phyloP scores from a whole-genome alignment of 1,140 invertebrate genomes.

The Drosophila sechellia region DNA sequence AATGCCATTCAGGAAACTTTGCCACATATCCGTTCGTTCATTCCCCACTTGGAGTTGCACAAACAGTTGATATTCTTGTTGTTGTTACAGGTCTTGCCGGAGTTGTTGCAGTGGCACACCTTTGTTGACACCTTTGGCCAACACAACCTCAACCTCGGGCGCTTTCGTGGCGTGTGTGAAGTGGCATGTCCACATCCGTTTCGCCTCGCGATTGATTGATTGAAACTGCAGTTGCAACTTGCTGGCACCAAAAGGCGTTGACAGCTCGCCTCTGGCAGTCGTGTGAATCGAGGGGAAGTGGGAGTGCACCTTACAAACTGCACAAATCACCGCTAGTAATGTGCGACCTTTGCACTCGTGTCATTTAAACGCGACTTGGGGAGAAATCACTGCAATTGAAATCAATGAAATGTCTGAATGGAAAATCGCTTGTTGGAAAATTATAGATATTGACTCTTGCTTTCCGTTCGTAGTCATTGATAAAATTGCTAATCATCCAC shows the following conservation, averaged over 20 bases:
- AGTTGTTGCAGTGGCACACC: conserved; percentile 35
- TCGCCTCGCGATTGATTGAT: conserved; percentile 67
- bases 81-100: background rate
- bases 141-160: conserved; percentile 49
- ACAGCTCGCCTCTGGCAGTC: conserved; percentile 33
- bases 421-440: background rate
- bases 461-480: background rate
- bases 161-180: conserved; percentile 57
- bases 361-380: conserved; percentile 2
- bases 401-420: background rate
- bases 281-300: background rate
- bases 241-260: conserved; percentile 38
- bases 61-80: conserved; percentile 21
- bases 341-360: conserved; percentile 34
- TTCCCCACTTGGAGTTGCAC: conserved; percentile 45
- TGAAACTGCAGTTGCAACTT: conserved; percentile 65
- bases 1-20: conserved; percentile 47
- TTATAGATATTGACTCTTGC: background rate
- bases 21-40: conserved; percentile 43
- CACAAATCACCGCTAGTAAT: conserved; percentile 57
- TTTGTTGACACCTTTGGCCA: conserved; percentile 53
- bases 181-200: conserved; percentile 69
- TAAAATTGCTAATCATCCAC: background rate
- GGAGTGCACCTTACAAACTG: conserved; percentile 27
- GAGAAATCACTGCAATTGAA: background rate